Evolutionary conservation across 2,797 vertebrate genomes (phyloP).

Genomic region (Clarias pachynema): DNA sequence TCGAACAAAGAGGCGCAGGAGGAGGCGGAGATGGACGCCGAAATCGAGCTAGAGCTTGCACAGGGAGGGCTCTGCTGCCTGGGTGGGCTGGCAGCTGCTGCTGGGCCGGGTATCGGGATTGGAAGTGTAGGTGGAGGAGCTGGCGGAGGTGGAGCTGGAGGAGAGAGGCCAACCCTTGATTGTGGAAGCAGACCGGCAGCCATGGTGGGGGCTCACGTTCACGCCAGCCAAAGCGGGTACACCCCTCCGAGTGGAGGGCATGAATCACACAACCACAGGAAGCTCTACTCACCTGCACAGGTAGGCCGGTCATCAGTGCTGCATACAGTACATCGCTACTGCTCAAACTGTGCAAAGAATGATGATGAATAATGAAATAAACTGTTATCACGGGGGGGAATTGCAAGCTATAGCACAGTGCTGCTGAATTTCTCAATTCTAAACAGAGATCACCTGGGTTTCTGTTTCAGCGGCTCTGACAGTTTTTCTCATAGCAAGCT

Average conservation of each 20-base stretch:
- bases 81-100: conserved; percentile 73
- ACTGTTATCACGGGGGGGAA: not conserved
- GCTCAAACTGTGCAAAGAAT: not conserved
- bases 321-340: not conserved
- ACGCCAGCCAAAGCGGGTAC: conserved; percentile 44
- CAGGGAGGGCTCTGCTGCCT: conserved; percentile 85
- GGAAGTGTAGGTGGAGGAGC: conserved; percentile 55
- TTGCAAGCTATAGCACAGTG: not conserved
- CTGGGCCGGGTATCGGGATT: conserved; percentile 60
- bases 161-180: conserved; percentile 25
- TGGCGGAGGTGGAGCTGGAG: conserved; percentile 31
- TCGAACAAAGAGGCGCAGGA: conserved; percentile 96
- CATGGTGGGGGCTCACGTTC: conserved; percentile 39
- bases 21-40: conserved; percentile 93
- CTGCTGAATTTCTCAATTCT: not conserved
- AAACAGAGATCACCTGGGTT: not conserved
- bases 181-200: conserved; percentile 29
- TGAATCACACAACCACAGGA: conserved; percentile 74
- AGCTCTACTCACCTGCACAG: conserved; percentile 89
- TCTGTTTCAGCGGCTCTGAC: not conserved
- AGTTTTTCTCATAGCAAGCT: not conserved
- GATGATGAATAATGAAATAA: not conserved
- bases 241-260: conserved; percentile 39
- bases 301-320: conserved; percentile 66
- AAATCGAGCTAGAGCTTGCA: conserved; percentile 90